Conservation (phyloP, 2,113 vertebrate species). For the Bubalus kerabau region DNA sequence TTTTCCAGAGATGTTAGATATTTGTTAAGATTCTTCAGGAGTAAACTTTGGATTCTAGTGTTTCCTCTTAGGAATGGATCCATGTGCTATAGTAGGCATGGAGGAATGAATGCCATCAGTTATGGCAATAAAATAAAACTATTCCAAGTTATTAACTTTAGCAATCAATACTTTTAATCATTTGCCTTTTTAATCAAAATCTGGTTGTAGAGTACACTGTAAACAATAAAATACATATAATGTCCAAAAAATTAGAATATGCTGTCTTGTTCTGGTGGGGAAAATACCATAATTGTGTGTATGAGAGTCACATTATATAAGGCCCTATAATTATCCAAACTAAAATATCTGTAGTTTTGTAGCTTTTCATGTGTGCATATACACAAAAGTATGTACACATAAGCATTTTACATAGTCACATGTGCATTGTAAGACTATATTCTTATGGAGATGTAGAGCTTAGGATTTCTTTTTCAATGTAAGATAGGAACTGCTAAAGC, state of each 20-base stretch:
- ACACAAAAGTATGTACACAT: background rate
- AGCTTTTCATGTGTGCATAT: background rate
- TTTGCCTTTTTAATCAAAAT: background rate
- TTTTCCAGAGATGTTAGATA: background rate
- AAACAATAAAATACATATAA: background rate
- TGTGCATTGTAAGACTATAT: background rate
- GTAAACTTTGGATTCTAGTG: background rate
- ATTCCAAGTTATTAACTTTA: background rate
- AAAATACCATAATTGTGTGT: background rate
- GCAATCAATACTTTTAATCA: background rate
- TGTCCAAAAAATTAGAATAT: background rate
- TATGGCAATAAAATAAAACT: background rate
- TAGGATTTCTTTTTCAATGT: constrained; percentile 35
- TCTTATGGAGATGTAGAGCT: background rate
- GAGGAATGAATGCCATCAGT: background rate
- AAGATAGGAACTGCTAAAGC: constrained; percentile 26
- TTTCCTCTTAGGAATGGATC: background rate
- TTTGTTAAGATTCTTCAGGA: background rate
- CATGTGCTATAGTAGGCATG: background rate
- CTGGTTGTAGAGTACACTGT: background rate
- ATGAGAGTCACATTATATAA: background rate
- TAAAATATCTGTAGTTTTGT: background rate
- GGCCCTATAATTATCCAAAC: background rate
- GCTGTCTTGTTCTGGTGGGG: background rate
- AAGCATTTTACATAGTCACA: background rate